Evolutionary conservation across 2,797 vertebrate species (phyloP).

Genomic region (Chaenodraco wilsoni): DNA sequence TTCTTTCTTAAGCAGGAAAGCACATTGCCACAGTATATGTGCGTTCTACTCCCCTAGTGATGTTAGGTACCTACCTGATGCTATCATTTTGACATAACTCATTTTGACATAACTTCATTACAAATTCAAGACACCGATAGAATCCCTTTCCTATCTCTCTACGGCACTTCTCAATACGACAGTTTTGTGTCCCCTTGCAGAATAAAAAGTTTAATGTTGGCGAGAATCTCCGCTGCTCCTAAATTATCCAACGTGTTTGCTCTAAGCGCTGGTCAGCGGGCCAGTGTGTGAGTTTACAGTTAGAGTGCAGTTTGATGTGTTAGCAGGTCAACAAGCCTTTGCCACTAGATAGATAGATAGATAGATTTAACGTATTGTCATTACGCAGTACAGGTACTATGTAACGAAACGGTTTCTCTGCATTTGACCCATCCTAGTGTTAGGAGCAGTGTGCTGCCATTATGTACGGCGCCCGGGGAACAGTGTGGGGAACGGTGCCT

Average conservation of each 20-base stretch:
- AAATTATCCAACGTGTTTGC: slow-evolving; percentile 65
- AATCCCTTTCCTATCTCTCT: background rate
- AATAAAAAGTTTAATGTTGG: slow-evolving; percentile 32
- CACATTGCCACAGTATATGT: background rate
- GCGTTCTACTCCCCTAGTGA: background rate
- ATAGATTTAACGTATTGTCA: too few species aligned
- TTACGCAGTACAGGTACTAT: too few species aligned
- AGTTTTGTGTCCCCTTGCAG: slow-evolving; percentile 43
- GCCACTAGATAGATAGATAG: background rate
- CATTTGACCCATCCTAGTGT: too few species aligned
- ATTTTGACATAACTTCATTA: slow-evolving; percentile 46
- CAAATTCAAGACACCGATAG: slow-evolving; percentile 43
- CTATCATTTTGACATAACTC: slow-evolving; percentile 16
- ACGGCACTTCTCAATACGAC: slow-evolving; percentile 18
- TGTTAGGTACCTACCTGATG: slow-evolving; percentile 25
- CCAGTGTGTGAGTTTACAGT: slow-evolving; percentile 13
- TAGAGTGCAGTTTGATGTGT: background rate
- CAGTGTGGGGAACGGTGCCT: too few species aligned
- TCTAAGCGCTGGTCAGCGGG: slow-evolving; percentile 29
- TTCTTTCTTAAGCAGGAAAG: slow-evolving; percentile 30
- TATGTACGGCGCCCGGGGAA: too few species aligned
- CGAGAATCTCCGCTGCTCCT: slow-evolving; percentile 42
- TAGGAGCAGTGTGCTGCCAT: too few species aligned
- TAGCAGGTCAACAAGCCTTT: background rate
- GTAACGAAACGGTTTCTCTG: too few species aligned